Percentiles rank a stretch among this genome's conserved stretches.
Conservation (phyloP, 1,140 invertebrate genomes). For the Zelostemma sp. region DNA sequence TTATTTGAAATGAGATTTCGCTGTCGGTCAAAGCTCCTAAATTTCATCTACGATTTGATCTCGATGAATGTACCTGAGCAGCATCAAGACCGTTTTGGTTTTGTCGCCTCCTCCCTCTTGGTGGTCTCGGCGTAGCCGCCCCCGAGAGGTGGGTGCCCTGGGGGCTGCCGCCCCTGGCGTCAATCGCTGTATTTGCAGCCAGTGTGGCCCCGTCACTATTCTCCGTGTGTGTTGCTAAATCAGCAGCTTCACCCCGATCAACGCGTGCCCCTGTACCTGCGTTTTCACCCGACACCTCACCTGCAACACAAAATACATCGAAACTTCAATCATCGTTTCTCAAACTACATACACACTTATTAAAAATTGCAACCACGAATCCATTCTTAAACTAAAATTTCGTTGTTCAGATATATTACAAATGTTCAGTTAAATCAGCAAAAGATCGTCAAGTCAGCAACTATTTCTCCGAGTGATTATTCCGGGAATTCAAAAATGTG, state of each 20-base stretch:
- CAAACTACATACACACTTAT: too few relatives aligned
- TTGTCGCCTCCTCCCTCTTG: conserved; percentile 62
- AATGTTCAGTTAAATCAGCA: too few relatives aligned
- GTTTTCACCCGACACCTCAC: conserved; percentile 68
- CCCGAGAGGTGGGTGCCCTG: conserved; percentile 64
- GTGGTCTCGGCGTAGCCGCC: conserved; percentile 63
- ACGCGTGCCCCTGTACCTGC: conserved; percentile 60
- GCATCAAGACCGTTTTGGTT: conserved; percentile 68
- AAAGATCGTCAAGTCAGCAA: too few relatives aligned
- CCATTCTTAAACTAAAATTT: too few relatives aligned
- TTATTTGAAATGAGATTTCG: too few relatives aligned
- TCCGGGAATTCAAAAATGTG: too few relatives aligned
- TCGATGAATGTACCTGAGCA: conserved; percentile 57
- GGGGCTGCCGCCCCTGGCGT: conserved; percentile 68
- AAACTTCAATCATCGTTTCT: conserved; percentile 9
- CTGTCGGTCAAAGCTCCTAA: too few relatives aligned
- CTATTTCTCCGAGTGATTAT: too few relatives aligned
- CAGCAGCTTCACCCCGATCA: conserved; percentile 66
- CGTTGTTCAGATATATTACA: too few relatives aligned
- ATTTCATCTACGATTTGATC: too few relatives aligned
- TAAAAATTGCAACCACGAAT: too few relatives aligned
- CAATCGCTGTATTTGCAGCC: conserved; percentile 68
- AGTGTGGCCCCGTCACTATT: conserved; percentile 66
- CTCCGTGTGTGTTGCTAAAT: conserved; percentile 66
- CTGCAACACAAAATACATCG: conserved; percentile 45